phyloP scores from a whole-genome alignment of 2,113 vertebrate genomes.

The Apeltes quadracus region DNA sequence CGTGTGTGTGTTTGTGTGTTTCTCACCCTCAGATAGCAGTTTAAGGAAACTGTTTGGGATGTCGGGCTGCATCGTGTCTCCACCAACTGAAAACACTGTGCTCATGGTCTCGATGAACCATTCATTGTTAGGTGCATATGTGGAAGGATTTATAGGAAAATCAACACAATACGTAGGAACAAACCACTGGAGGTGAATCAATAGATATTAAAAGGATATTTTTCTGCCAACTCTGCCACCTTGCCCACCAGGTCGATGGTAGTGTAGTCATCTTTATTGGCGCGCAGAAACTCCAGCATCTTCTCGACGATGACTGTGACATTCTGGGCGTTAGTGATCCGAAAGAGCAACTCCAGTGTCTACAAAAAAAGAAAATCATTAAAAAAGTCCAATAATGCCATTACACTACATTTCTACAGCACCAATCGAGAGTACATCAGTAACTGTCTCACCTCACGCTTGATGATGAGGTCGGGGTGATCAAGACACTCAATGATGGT shows the following conservation, averaged over 20 bases:
- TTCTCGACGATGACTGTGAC: slow-evolving; percentile 93
- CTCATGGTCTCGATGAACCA: slow-evolving; percentile 99
- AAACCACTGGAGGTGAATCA: no score
- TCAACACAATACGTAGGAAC: not conserved
- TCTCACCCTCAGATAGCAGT: slow-evolving; percentile 90
- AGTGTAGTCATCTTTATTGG: slow-evolving; percentile 90
- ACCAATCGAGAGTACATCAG: not conserved
- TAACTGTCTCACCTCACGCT: slow-evolving; percentile 87
- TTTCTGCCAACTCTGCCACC: slow-evolving; percentile 94
- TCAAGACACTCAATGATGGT: slow-evolving; percentile 98
- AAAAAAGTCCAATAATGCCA: not conserved
- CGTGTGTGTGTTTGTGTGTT: not conserved
- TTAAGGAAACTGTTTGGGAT: slow-evolving; percentile 92
- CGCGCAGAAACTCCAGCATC: slow-evolving; percentile 91
- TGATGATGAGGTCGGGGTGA: slow-evolving; percentile 94
- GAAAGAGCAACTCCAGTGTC: slow-evolving; percentile 95
- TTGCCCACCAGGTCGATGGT: slow-evolving; percentile 89
- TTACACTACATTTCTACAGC: not conserved
- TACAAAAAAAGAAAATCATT: slow-evolving; percentile 70
- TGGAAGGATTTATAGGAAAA: slow-evolving; percentile 83
- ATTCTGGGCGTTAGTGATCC: slow-evolving; percentile 96
- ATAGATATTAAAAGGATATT: no score
- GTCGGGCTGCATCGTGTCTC: slow-evolving; percentile 90
- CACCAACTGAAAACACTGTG: slow-evolving; percentile 90
- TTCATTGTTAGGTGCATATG: slow-evolving; percentile 91